Evolutionary conservation across 2,888 invertebrate species (phyloP), one percentile per base, ranked within the genome.

Genomic region (Dryadula phaetusa): DNA sequence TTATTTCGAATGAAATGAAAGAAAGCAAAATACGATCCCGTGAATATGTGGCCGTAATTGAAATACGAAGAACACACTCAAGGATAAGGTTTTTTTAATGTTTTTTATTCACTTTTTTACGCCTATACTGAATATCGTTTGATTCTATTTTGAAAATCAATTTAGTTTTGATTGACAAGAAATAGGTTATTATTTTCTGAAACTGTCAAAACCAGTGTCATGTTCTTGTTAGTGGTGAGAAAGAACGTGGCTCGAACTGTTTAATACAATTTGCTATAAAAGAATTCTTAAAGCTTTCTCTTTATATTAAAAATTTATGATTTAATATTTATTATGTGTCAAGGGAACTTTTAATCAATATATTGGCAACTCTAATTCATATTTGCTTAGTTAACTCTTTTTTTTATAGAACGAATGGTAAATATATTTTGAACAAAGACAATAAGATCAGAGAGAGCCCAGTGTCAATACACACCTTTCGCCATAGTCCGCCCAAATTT

Each of bases 1-100:
- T 92, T 92, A 92, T 92, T 92, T 92, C 90, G 92, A 90, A 83
- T 90, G 91, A 81, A 92, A 87, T 90, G 92, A 92, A 92, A 90
- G 86, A 87, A 91, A 86, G 92, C 91, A 91, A 90, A 92, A 92
- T 91, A 92, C 85, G 84, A 88, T 87, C 84, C 85, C 71, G 82
- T 83, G 87, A 88, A 87, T 89, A 87, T 87, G 89, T 85, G 82
- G 76, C 71, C 79, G 83, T 91, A 90, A 91, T 91, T 92, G 92
- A 90, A 92, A 90, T 88, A 82, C 84, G 83, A 87, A 84, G 80
- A 83, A 79, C 83, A 82, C 79, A 80, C 83, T 85, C 74, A 73
- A 85, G 84, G 82, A 80, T 76, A n/a, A n/a, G 78, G 72, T 79
- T 84, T 60, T 87, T 86, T 85, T 82, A 79, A 80, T 79, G 78